Evolutionary conservation across 2,797 vertebrate species (phyloP).

Genomic region (Tenualosa ilisha): DNA sequence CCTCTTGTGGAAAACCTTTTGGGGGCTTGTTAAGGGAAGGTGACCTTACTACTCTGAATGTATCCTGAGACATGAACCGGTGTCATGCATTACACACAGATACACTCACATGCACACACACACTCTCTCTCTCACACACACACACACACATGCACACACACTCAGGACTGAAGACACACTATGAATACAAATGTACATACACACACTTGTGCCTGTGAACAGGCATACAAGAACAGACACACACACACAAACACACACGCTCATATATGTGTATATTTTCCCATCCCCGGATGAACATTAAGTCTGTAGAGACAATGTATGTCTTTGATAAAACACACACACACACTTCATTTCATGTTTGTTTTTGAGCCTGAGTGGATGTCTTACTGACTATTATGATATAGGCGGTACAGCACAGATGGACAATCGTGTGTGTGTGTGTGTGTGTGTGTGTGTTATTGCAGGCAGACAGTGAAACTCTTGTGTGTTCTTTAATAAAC

Average conservation of each 20-base stretch:
- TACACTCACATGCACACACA: constrained; percentile 4
- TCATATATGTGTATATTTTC: too few species aligned
- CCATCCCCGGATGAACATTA: too few species aligned
- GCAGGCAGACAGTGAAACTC: too few species aligned
- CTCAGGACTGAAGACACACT: too few species aligned
- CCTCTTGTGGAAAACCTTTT: neutral
- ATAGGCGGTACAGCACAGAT: too few species aligned
- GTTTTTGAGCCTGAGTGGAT: too few species aligned
- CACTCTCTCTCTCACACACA: neutral
- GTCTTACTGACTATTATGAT: too few species aligned
- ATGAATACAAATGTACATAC: too few species aligned
- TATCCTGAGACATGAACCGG: neutral
- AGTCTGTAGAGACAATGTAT: too few species aligned
- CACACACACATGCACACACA: neutral
- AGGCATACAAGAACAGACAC: neutral
- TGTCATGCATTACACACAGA: neutral
- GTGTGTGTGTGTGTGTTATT: neutral
- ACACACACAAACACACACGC: neutral
- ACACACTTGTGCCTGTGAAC: too few species aligned
- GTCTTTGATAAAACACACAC: neutral
- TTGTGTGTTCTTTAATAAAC: neutral
- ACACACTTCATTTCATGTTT: neutral
- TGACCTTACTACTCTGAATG: neutral
- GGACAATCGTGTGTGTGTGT: neutral
- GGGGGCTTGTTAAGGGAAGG: neutral